phyloP scores from a whole-genome alignment of 2,888 invertebrate genomes.

The Boloria selene region DNA sequence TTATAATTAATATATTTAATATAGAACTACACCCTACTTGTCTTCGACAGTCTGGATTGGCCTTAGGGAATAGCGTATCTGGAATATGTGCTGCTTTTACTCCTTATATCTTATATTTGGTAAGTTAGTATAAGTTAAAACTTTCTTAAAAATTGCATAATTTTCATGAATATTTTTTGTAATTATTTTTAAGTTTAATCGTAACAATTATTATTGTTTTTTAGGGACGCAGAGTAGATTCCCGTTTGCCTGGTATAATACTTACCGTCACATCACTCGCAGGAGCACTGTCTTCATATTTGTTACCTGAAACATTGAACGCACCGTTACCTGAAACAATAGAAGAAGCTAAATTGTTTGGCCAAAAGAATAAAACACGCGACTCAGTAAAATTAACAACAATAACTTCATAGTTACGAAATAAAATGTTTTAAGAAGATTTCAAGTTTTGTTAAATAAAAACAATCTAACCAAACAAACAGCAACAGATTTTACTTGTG shows the following conservation, averaged over 20 bases:
- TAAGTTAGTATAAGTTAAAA: slow-evolving; percentile 49
- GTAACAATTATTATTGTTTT: slow-evolving; percentile 42
- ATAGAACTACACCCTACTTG: slow-evolving; percentile 87
- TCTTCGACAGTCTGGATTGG: slow-evolving; percentile 84
- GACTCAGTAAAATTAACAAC: slow-evolving; percentile 6
- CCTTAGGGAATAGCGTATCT: slow-evolving; percentile 81
- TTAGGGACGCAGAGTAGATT: slow-evolving; percentile 56
- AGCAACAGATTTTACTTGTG: no score
- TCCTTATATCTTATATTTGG: slow-evolving; percentile 84
- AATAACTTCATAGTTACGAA: background rate
- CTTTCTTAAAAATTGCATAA: background rate
- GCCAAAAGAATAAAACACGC: slow-evolving; percentile 51
- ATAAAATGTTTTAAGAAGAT: background rate
- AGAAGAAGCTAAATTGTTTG: slow-evolving; percentile 83
- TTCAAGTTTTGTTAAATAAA: no score
- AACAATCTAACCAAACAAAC: no score
- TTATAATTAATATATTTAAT: slow-evolving; percentile 82
- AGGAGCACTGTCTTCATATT: slow-evolving; percentile 71
- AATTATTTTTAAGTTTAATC: no score
- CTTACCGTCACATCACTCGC: slow-evolving; percentile 62
- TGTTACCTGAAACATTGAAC: slow-evolving; percentile 85
- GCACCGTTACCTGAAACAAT: slow-evolving; percentile 84
- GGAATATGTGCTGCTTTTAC: slow-evolving; percentile 81
- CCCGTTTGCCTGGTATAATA: slow-evolving; percentile 51
- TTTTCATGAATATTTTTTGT: no score